Percentiles rank a stretch among this genome's conserved stretches.
Evolutionary conservation across 1,140 invertebrate species (phyloP).

Genomic region (Parapsyche elsis): DNA sequence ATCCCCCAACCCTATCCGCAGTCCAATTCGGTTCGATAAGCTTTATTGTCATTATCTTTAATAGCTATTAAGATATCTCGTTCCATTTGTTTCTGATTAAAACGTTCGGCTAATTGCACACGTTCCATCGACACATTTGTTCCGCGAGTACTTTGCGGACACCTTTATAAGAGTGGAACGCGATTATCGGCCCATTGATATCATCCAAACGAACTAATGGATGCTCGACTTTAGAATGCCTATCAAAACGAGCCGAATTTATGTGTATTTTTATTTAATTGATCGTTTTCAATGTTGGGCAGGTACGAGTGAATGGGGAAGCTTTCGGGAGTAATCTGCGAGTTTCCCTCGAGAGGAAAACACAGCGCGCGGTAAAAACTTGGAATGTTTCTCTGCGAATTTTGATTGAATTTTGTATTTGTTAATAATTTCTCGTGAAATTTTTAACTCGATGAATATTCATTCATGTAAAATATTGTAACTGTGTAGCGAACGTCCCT

Average conservation of each 20-base stretch:
- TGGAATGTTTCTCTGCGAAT: background rate
- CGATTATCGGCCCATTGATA: too few relatives aligned
- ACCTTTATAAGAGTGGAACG: too few relatives aligned
- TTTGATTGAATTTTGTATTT: slow-evolving; percentile 30
- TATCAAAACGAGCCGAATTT: too few relatives aligned
- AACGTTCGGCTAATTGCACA: slow-evolving; percentile 36
- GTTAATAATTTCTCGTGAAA: slow-evolving; percentile 7
- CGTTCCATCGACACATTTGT: slow-evolving; percentile 13
- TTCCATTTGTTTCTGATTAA: slow-evolving; percentile 44
- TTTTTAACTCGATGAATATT: slow-evolving; percentile 32
- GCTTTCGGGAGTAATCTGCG: background rate
- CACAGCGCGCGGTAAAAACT: background rate
- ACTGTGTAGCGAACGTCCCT: background rate
- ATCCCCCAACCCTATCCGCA: background rate
- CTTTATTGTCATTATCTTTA: slow-evolving; percentile 45
- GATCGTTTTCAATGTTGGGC: background rate
- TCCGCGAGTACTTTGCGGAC: too few relatives aligned
- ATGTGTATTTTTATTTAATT: background rate
- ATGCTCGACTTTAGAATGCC: too few relatives aligned
- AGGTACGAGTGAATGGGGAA: background rate
- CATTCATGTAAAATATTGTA: slow-evolving; percentile 21
- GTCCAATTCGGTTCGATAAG: slow-evolving; percentile 28
- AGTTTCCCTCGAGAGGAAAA: background rate
- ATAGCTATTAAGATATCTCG: slow-evolving; percentile 44
- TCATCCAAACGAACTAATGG: too few relatives aligned